Evolutionary conservation across 2,888 invertebrate species (phyloP).

Genomic region (Erebia aethiops): DNA sequence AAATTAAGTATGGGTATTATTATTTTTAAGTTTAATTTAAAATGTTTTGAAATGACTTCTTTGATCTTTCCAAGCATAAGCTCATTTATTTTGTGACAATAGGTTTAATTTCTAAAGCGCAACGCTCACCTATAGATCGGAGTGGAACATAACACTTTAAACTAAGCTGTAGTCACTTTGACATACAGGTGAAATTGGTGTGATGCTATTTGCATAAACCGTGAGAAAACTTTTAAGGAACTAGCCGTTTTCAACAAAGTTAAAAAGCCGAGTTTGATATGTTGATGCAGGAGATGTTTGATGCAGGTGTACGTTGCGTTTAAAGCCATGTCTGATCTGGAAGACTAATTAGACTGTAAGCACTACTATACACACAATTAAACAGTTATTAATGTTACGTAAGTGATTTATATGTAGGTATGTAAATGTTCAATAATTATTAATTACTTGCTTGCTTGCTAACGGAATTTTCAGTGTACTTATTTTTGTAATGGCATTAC

Average conservation of each 20-base stretch:
- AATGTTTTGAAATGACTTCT: neutral
- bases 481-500: slow-evolving; percentile 1
- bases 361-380: neutral
- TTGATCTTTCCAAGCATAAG: neutral
- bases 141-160: too few relatives aligned
- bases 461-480: slow-evolving; percentile 14
- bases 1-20: slow-evolving; percentile 1
- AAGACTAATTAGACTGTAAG: slow-evolving; percentile 1
- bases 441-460: neutral
- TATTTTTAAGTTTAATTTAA: slow-evolving; percentile 4
- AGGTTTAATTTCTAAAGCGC: neutral
- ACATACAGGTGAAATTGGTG: too few relatives aligned
- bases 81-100: neutral
- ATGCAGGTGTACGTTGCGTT: too few relatives aligned
- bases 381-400: neutral
- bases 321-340: slow-evolving; percentile 3
- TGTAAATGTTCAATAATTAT: neutral
- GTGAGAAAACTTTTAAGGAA: too few relatives aligned
- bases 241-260: too few relatives aligned
- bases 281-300: too few relatives aligned
- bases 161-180: too few relatives aligned
- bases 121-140: too few relatives aligned
- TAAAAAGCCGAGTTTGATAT: too few relatives aligned
- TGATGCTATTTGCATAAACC: too few relatives aligned
- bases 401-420: neutral